Evolutionary conservation across 2,797 vertebrate genomes (phyloP), one percentile per base, ranked within the genome.

Genomic region (Takifugu rubripes): DNA sequence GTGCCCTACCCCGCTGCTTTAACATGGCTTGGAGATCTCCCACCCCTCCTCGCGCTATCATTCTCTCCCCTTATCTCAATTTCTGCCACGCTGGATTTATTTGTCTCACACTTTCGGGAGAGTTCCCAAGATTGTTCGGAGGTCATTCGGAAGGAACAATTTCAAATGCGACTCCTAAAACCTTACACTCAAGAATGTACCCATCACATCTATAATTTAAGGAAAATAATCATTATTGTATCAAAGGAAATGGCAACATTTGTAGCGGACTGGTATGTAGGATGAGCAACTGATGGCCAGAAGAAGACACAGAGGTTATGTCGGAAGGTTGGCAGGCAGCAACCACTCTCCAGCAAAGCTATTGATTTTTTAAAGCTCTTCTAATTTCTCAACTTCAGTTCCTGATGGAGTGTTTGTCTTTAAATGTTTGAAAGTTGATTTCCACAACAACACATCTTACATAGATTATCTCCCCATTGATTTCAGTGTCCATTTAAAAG

Each of bases 341-440:
- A 83, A 86, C 85, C 80, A 79, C 78, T 85, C 73, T 79, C 71
- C 82, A 81, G 88, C 89, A 72, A 48, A 77, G 72, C 68, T 91
- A 91, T 93, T 75, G 90, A 93, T 93, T 89, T 81, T 76, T 85
- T 79, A 76, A 79, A 82, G 73, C 70, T 78, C 79, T 78, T 78
- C 83, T 86, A 89, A 89, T 92, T 90, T 81, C 86, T 93, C 88
- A 92, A 85, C 89, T 89, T 90, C 89, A 91, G 71, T 72, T 72
- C 82, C 85, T 90, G 87, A 91, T 89, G 76, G 86, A 88, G 84
- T 83, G 81, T 78, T 69, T 77, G 77, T 84, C 83, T 88, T 89
- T 84, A 85, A 84, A 78, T 77, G 81, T 88, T 74, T 62, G 73
- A 85, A 79, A 66, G 68, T 77, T 43, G 66, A 79, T 79, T 81